Base-by-base conservation (phyloP, 1,140 invertebrate species). In the Procambarus clarkii region DNA sequence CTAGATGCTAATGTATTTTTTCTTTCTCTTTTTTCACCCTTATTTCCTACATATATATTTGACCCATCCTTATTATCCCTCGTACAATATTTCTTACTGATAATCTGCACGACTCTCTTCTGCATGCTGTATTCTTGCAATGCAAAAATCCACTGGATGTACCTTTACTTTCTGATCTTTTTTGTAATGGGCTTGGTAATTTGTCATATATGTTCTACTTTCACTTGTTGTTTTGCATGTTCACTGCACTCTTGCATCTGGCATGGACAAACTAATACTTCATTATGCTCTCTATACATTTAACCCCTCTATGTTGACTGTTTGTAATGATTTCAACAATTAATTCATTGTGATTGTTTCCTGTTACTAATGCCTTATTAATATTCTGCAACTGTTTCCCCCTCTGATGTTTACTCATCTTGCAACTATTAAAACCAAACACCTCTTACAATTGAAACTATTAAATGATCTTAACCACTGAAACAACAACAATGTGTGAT, bases 1-100 rank as follows among this genome's bases (percentile, higher is more conserved):
- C 91, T 92, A 92, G 91, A 88, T 88, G 91, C 91, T 92, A 92
- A 92, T 92, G 91, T 92, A 92, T 92, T 92, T 92, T 92, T 92
- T 88, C 86, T 92, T 92, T 88, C 81, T 92, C 86, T 92, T 92
- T 92, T 92, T 92, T 88, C 86, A 88, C 86, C 86, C 86, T 92
- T 92, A 60, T 88, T 91, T 91, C 91, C 86, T 92, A 83, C 86
- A 88, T 88, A 88, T 88, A 88, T 92, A 88, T 92, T 92, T 88
- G 86, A 92, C 85, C 81, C 88, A 91, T 91, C 88, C 88, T 91
- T 58, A 91, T 91, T 84, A 91, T 80, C 88, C 88, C 82, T 91
- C 88, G 85, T 91, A 82, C 88, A 91, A 91, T 91, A 85, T 91
- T 91, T 91, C 88, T 91, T 85, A 91, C 88, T 91, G 88, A 80